Evolutionary conservation across 2,113 vertebrate species (phyloP).

Genomic region (Trichomycterus rosablanca): DNA sequence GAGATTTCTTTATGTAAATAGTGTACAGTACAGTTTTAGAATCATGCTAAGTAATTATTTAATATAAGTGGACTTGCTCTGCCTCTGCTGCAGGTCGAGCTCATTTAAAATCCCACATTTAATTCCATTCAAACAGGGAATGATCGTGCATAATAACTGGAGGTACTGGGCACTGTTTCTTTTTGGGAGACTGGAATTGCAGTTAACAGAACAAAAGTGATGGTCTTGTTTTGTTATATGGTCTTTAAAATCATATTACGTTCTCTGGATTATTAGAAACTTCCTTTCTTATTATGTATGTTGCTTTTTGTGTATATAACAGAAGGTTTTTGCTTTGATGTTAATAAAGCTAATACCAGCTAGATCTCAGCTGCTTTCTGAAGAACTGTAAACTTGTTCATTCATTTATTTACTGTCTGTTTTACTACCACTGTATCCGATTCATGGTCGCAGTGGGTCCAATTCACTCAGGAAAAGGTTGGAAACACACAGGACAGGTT

Average conservation of each 20-base stretch:
- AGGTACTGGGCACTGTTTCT: constrained; percentile 20
- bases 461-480: too few species aligned
- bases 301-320: constrained; percentile 14
- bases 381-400: too few species aligned
- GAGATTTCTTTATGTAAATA: constrained; percentile 26
- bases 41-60: constrained; percentile 41
- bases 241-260: constrained; percentile 7
- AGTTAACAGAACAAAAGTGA: neutral
- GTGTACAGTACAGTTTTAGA: constrained; percentile 27
- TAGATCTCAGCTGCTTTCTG: constrained; percentile 56
- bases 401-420: too few species aligned
- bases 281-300: constrained; percentile 2
- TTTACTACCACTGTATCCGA: too few species aligned
- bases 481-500: too few species aligned
- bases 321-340: constrained; percentile 17
- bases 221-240: constrained; percentile 12
- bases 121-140: constrained; percentile 15
- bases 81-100: constrained; percentile 36
- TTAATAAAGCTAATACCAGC: constrained; percentile 63
- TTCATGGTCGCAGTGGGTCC: too few species aligned
- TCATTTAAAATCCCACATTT: constrained; percentile 22
- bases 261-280: neutral
- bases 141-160: neutral
- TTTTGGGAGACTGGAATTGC: neutral
- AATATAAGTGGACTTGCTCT: constrained; percentile 43